phyloP scores from a whole-genome alignment of 2,888 invertebrate species.

The Pheosia tremula region DNA sequence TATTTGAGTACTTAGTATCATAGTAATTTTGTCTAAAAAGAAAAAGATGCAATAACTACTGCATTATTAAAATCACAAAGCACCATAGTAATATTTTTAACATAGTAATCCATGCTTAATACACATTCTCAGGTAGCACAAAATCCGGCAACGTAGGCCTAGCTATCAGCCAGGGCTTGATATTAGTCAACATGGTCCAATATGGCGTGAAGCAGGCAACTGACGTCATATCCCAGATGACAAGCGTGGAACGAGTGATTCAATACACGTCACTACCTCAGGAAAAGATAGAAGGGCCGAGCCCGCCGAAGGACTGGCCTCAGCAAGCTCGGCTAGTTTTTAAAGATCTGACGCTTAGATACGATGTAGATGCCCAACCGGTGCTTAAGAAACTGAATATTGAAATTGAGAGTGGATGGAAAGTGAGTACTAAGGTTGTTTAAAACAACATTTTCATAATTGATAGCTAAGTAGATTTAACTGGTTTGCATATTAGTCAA shows the following conservation, averaged over 20 bases:
- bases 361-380: constrained; percentile 84
- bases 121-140: constrained; percentile 67
- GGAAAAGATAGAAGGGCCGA: constrained; percentile 87
- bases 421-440: constrained; percentile 29
- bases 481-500: too few relatives aligned
- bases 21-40: background rate
- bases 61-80: too few relatives aligned
- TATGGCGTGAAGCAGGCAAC: constrained; percentile 92
- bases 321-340: constrained; percentile 85
- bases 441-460: background rate
- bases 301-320: constrained; percentile 86
- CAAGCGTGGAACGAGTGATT: constrained; percentile 91
- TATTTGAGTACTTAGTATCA: too few relatives aligned
- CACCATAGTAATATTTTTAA: background rate
- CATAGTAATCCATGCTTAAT: background rate
- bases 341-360: constrained; percentile 86
- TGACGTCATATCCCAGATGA: constrained; percentile 90
- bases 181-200: constrained; percentile 92
- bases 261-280: constrained; percentile 90
- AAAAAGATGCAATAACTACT: too few relatives aligned
- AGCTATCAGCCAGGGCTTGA: constrained; percentile 88
- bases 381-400: constrained; percentile 74
- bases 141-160: constrained; percentile 88
- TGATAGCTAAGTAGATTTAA: background rate
- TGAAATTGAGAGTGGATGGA: constrained; percentile 48